phyloP scores from a whole-genome alignment of 2,888 invertebrate species.

The Thecophora atra region DNA sequence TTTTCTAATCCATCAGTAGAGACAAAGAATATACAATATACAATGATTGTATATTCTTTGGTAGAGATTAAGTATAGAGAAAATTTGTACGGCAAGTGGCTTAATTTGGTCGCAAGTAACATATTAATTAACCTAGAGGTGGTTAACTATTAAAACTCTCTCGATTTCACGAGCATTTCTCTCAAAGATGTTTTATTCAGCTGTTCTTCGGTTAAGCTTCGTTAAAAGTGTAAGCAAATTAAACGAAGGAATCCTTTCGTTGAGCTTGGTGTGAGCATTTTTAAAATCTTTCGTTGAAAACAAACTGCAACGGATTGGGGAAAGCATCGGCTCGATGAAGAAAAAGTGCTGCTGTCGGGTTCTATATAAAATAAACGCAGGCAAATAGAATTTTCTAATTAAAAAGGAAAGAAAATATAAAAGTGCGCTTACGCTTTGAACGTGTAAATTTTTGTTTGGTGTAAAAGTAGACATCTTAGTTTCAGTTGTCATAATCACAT shows the following conservation, averaged over 20 bases:
- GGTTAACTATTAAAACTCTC: too few relatives aligned
- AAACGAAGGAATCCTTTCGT: conserved; percentile 39
- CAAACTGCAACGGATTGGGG: conserved; percentile 54
- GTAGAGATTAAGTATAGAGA: too few relatives aligned
- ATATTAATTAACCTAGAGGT: too few relatives aligned
- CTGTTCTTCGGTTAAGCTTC: conserved; percentile 42
- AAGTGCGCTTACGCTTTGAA: neutral
- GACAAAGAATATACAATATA: too few relatives aligned
- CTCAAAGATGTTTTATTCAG: conserved; percentile 43
- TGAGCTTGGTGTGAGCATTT: conserved; percentile 42
- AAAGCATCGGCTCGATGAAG: conserved; percentile 47
- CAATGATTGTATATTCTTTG: too few relatives aligned
- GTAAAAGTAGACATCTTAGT: neutral
- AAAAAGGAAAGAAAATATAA: neutral
- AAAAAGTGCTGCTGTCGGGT: neutral
- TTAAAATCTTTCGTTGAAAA: conserved; percentile 57
- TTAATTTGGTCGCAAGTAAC: too few relatives aligned
- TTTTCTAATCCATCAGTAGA: too few relatives aligned
- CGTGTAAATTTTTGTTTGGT: neutral
- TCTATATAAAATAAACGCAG: neutral
- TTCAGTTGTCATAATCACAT: neutral
- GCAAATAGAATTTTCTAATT: neutral
- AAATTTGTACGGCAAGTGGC: too few relatives aligned
- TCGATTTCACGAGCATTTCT: conserved; percentile 28
- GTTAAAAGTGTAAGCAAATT: conserved; percentile 36